Evolutionary conservation across 2,888 invertebrate genomes (phyloP), one percentile per base, ranked within the genome.

Genomic region (Lepetodrilus schrolli): DNA sequence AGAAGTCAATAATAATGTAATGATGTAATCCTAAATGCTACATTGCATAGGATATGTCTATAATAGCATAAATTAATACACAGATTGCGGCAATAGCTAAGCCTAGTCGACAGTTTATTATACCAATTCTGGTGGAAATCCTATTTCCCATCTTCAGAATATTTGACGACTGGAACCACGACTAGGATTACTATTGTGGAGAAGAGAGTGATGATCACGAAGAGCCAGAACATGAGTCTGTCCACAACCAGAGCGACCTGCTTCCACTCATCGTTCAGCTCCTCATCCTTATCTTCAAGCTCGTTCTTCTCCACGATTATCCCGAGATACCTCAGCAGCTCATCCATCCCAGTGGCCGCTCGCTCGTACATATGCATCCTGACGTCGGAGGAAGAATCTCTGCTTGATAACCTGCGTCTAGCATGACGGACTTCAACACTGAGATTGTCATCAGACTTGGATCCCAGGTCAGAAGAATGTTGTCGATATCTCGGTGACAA

Each of bases 201-300:
- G 47, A 83, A 71, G 20, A 86, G 76, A 13, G 89, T 88, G 30
- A 84, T 78, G 8, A 82, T 36, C 66, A 88, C 77, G 77, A 89
- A 89, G 21, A 84, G 71, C 86, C 85, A 86, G 75, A 89, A 88
- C 76, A 89, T 80, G 37, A 88, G 78, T 17, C 88, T 78, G 72
- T 89, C 89, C 4, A 88, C 81, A 13, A 89, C 85, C 20, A 86
- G 78, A 0, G 89, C 89, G 38, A 89, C 86, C 74, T 87, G 85
- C 72, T 88, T 87, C 89, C 89, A 89, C 73, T 89, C 89, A 51
- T 86, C 85, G 47, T 84, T 80, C 17, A 89, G 79, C 20, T 86
- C 86, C 30, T 77, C 77, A 66, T 85, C 84, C 4, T 75, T 76
- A 47, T 88, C 89, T 49, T 86, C 84, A n/a, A 84, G 83, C 43